Evolutionary conservation across 2,888 invertebrate species (phyloP).

Genomic region (Dicycla oo): DNA sequence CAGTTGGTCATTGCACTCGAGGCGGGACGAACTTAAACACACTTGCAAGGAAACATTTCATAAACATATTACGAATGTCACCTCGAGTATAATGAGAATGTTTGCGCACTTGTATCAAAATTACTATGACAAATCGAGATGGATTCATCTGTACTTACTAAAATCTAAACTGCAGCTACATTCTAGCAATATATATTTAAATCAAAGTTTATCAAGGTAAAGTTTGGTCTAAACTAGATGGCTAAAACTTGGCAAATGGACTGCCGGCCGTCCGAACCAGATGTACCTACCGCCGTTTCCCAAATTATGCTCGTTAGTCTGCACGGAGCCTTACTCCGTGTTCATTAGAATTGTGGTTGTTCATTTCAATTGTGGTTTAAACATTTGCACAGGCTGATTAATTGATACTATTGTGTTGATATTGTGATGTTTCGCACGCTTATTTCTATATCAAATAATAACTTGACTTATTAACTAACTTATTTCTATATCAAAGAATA

Average conservation of each 20-base stretch:
- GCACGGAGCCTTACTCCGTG: slow-evolving; percentile 20
- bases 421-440: neutral
- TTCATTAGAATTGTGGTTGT: slow-evolving; percentile 46
- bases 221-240: slow-evolving; percentile 21
- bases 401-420: slow-evolving; percentile 9
- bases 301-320: slow-evolving; percentile 56
- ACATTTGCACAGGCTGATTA: slow-evolving; percentile 36
- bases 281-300: slow-evolving; percentile 42
- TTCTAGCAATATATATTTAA: neutral
- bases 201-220: slow-evolving; percentile 31
- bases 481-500: no score
- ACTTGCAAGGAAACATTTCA: no score
- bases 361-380: slow-evolving; percentile 39
- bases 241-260: slow-evolving; percentile 46
- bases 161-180: no score
- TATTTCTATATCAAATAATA: no score
- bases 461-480: no score
- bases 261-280: slow-evolving; percentile 35
- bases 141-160: no score
- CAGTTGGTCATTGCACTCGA: no score
- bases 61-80: no score
- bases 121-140: no score
- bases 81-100: no score
- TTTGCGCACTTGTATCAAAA: no score
- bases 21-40: no score